These are phyloP conservation scores for Schizothorax lantsangensis DNA, from an alignment of 2,797 vertebrate genomes.

Conservation along the genomic window DNA sequence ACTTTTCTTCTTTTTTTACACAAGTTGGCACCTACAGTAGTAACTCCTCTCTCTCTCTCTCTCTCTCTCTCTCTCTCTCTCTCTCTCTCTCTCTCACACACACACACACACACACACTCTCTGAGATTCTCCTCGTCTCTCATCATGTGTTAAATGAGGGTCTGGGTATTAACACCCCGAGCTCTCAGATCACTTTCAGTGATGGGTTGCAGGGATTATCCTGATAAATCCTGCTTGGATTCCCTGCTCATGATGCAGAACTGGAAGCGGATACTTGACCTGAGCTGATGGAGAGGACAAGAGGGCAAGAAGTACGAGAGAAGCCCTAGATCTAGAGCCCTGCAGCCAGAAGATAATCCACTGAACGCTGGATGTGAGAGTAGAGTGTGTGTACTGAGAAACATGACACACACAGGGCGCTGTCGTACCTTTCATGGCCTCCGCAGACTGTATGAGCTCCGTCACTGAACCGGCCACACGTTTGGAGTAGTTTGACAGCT, in stretches of 20 bases:
- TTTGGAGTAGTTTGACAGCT: constrained; percentile 85
- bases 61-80: neutral
- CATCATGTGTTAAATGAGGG: constrained; percentile 56
- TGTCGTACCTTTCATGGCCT: constrained; percentile 89
- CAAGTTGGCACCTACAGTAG: neutral
- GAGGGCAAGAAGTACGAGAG: constrained; percentile 27
- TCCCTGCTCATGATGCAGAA: constrained; percentile 2
- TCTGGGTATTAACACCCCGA: constrained; percentile 44
- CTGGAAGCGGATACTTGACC: constrained; percentile 32
- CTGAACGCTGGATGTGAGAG: too few species aligned
- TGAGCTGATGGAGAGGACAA: constrained; percentile 8
- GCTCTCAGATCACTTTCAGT: constrained; percentile 44
- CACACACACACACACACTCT: too few species aligned
- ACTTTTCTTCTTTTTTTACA: neutral
- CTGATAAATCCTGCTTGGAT: constrained; percentile 17
- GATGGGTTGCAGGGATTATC: constrained; percentile 18
- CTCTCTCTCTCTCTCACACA: neutral
- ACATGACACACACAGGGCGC: neutral
- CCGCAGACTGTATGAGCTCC: constrained; percentile 89
- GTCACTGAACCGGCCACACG: constrained; percentile 88
- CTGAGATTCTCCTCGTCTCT: constrained; percentile 28
- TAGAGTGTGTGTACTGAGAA: neutral
- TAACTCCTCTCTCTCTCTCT: neutral
- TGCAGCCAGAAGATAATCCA: neutral
- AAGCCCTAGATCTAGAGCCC: constrained; percentile 22